A percentile compares a stretch with the other conserved stretches of the same genome.
phyloP scores from a whole-genome alignment of 2,113 vertebrate genomes.

The Ochotona curzoniae region DNA sequence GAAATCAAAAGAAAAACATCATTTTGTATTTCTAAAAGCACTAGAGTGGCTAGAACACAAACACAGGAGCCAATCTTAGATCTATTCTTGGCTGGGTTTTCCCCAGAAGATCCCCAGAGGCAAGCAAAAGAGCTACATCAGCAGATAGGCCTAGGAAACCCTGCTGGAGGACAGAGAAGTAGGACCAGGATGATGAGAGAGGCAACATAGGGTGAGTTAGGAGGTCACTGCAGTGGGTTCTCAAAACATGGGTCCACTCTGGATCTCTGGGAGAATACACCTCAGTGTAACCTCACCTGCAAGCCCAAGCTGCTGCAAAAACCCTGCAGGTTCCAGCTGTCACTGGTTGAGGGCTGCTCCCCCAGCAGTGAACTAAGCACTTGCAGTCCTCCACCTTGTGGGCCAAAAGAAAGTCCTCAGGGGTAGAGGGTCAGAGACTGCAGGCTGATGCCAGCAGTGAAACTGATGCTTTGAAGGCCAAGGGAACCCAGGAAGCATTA shows the following conservation, averaged over 20 bases:
- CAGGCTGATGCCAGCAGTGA: fast-evolving
- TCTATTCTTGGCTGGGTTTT: background rate
- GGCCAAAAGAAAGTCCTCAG: background rate
- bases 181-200: background rate
- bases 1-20: background rate
- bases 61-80: background rate
- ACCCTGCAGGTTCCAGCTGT: background rate
- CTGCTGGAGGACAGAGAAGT: background rate
- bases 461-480: background rate
- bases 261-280: background rate
- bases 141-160: background rate
- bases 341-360: background rate
- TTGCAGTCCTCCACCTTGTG: background rate
- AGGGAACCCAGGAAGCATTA: background rate
- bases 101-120: background rate
- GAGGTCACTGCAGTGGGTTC: background rate
- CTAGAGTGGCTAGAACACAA: background rate
- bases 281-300: too few species aligned
- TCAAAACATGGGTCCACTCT: too few species aligned
- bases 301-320: background rate
- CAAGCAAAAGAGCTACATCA: background rate
- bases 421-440: too few species aligned
- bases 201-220: background rate
- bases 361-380: background rate
- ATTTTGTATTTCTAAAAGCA: background rate